Evolutionary conservation across 30 jellyfish, hydroid and myxozoan species (phyloP).

Genomic region (Catostylus mosaicus): DNA sequence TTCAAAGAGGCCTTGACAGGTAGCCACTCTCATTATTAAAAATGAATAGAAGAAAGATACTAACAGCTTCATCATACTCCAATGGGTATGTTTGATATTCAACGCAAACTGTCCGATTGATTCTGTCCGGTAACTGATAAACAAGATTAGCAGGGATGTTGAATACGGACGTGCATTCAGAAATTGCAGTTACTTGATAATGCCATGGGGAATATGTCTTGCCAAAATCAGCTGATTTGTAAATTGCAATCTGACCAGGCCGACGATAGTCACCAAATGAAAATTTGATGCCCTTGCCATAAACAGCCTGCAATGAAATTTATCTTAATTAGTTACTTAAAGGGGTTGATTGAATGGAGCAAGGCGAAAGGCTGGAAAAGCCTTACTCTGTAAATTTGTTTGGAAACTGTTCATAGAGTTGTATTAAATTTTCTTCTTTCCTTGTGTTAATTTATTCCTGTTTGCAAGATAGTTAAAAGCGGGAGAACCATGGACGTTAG

Average conservation of each 20-base stretch:
- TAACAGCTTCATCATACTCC: constrained; percentile 90
- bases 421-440: no score
- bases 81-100: constrained; percentile 75
- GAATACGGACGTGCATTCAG: constrained; percentile 77
- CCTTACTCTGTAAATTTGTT: no score
- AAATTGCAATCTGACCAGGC: constrained; percentile 88
- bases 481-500: no score
- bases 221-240: constrained; percentile 77
- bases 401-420: no score
- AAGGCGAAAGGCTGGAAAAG: no score
- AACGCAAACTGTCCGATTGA: constrained; percentile 83
- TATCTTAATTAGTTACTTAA: neutral
- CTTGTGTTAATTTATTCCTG: no score
- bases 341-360: no score
- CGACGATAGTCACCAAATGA: constrained; percentile 90
- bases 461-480: no score
- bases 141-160: constrained; percentile 81
- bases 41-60: neutral
- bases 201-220: constrained; percentile 89
- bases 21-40: neutral
- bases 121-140: constrained; percentile 73
- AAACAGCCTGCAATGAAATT: constrained; percentile 44
- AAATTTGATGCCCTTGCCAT: constrained; percentile 48
- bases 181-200: constrained; percentile 55
- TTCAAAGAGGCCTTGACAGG: neutral